Evolutionary conservation across 2,113 vertebrate species (phyloP).

Genomic region (Hystrix cristata): DNA sequence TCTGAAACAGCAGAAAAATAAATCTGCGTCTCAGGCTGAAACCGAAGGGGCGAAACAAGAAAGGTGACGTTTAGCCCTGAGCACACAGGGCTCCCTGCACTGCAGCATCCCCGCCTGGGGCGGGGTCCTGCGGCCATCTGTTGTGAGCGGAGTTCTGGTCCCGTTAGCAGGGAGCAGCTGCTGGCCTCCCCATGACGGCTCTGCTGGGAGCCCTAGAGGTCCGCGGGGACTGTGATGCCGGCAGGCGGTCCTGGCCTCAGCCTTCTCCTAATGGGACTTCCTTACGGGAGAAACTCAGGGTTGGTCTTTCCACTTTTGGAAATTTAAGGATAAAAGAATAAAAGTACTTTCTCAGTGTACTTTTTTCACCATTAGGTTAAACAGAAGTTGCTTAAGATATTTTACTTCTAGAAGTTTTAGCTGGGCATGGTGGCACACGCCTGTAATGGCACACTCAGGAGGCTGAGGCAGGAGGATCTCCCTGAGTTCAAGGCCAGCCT

Average conservation of each 20-base stretch:
- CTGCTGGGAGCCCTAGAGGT: not conserved
- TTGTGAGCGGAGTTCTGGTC: not conserved
- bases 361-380: not conserved
- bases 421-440: not conserved
- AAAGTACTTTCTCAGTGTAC: not conserved
- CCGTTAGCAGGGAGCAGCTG: not conserved
- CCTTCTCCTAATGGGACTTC: not conserved
- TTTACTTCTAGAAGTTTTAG: slow-evolving; percentile 41
- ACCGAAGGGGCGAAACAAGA: slow-evolving; percentile 92
- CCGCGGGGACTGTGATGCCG: not conserved
- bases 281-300: not conserved
- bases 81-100: not conserved
- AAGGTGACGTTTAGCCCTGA: slow-evolving; percentile 88
- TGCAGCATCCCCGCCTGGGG: not conserved
- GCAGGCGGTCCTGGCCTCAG: not conserved
- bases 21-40: slow-evolving; percentile 90
- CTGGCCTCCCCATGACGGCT: not conserved
- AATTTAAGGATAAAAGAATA: not conserved
- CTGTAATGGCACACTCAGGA: not conserved
- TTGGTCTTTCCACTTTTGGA: slow-evolving; percentile 29
- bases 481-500: not conserved
- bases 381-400: not conserved
- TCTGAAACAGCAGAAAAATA: slow-evolving; percentile 97
- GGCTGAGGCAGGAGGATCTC: not conserved
- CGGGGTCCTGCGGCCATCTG: not conserved